Base-by-base conservation (phyloP, 2,113 vertebrate species). In the Crypturellus undulatus region DNA sequence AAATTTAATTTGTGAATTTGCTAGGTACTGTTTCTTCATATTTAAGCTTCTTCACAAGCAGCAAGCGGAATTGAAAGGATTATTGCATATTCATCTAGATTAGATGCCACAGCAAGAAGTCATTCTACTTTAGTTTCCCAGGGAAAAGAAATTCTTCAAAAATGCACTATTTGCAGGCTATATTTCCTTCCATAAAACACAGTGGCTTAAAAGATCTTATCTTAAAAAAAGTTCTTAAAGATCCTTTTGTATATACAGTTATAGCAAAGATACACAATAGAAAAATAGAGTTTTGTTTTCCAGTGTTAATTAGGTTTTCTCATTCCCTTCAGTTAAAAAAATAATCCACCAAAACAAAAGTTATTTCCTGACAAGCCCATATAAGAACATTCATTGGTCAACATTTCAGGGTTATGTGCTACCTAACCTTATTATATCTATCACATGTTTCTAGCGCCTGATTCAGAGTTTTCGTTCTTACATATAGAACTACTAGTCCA, bases 1-100 rank as follows among this genome's bases (percentile, higher is more conserved):
- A 94, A 84, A 89, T 43, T 42, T 7, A 63, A 84, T 69, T 87
- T 76, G 10, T 87, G 62, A 84, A 79, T 62, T 20, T 51, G 26
- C 43, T 68, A 84, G 54, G 25, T 43, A 42, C 40, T 25, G 1
- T 62, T 94, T 63, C 63, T 89, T 40, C 36, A 32, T 10, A 69
- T 70, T 76, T 34, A 36, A 62, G 4, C 40, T 68, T 79, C 75
- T 79, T 87, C 49, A 75, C 38, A 45, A 69, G 34, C 7, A 26
- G 19, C n/a, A 42, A 78, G 5, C 75, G 49, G 12, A 91, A 58
- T 34, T 36, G 21, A 81, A 82, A 9, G 34, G 11, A 64, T n/a
- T 40, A 58, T 49, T 43, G 38, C 15, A 60, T 63, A 30, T 9
- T 83, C 40, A 73, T 40, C 30, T 49, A n/a, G 25, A 73, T 47